These are phyloP conservation scores for Carpatolechia fugitivella DNA, from an alignment of 2,888 invertebrate species.

Conservation along the genomic window DNA sequence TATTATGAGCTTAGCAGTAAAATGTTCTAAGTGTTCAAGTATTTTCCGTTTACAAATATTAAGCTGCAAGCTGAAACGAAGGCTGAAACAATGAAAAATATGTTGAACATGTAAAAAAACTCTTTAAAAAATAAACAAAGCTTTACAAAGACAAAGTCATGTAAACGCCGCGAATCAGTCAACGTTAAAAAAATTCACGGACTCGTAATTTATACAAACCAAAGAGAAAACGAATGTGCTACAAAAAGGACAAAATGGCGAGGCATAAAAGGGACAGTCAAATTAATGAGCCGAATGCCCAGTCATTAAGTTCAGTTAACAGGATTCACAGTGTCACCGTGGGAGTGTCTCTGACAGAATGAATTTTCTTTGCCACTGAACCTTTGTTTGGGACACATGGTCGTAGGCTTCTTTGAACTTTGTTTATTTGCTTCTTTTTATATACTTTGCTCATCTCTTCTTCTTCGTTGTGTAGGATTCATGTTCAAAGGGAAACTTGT, in stretches of 20 bases:
- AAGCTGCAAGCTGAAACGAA: too few relatives aligned
- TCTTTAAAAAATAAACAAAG: background rate
- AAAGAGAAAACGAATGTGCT: slow-evolving; percentile 44
- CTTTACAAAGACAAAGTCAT: slow-evolving; percentile 17
- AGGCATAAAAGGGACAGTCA: slow-evolving; percentile 40
- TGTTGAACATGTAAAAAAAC: too few relatives aligned
- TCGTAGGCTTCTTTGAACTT: slow-evolving; percentile 5
- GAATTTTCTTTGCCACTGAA: slow-evolving; percentile 48
- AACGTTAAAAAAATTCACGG: background rate
- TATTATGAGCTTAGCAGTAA: too few relatives aligned
- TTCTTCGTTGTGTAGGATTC: too few relatives aligned
- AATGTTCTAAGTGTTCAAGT: too few relatives aligned
- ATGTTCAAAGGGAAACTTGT: too few relatives aligned
- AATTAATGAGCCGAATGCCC: slow-evolving; percentile 54
- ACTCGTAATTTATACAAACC: slow-evolving; percentile 21
- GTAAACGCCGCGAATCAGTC: background rate
- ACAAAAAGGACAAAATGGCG: slow-evolving; percentile 35
- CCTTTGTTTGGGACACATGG: slow-evolving; percentile 20
- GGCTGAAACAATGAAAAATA: too few relatives aligned
- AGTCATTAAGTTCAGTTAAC: slow-evolving; percentile 56
- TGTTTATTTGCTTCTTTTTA: background rate
- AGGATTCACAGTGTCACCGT: slow-evolving; percentile 45
- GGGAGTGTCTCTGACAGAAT: slow-evolving; percentile 46
- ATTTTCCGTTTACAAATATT: too few relatives aligned
- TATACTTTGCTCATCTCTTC: too few relatives aligned